Evolutionary conservation across 1,140 invertebrate species (phyloP), one percentile per base, ranked within the genome.

Genomic region (Rhyacophila brunnea): DNA sequence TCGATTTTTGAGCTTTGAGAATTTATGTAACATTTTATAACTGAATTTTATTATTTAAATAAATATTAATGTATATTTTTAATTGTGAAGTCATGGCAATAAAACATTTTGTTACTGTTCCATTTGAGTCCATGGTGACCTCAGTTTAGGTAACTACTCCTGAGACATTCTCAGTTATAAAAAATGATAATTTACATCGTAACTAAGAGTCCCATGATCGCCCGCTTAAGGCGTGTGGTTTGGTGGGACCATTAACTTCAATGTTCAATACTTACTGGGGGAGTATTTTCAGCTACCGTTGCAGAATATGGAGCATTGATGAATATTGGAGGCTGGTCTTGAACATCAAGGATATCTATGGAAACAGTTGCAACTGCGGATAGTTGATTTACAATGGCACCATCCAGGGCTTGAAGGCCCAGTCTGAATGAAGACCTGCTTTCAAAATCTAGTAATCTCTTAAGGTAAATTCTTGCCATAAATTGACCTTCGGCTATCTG

Each of bases 261-360:
- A n/a, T n/a, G n/a, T n/a, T n/a, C n/a, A n/a, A n/a, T n/a, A 32
- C 72, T 74, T 70, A 84, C 83, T 11, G 78, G 75, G 3, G 79
- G 74, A 0, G 85, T 88, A 64, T 89, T 90, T 70, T 93, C 90
- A 1, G 85, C 75, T 9, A 92, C 78, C 0, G 86, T 85, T 1
- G 87, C 85, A 1, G 87, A 90, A 66, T 89, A 92, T 0, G 90
- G 90, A 1, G 87, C 87, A 67, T 90, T 89, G 1, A 89, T 67
- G 66, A 93, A 93, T 1, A 83, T 78, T 0, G 91, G 92, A 14
- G 87, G 85, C 68, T 92, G 89, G 70, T 94, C 91, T 69, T 87
- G 91, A 1, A 91, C 83, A 68, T 94, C 91, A 18, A 84, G 73
- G 10, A 93, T 81, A 13, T 87, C 85, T 0, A 91, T 84, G 0